phyloP scores from a whole-genome alignment of 1,140 invertebrate species.

The Drosophila biarmipes region DNA sequence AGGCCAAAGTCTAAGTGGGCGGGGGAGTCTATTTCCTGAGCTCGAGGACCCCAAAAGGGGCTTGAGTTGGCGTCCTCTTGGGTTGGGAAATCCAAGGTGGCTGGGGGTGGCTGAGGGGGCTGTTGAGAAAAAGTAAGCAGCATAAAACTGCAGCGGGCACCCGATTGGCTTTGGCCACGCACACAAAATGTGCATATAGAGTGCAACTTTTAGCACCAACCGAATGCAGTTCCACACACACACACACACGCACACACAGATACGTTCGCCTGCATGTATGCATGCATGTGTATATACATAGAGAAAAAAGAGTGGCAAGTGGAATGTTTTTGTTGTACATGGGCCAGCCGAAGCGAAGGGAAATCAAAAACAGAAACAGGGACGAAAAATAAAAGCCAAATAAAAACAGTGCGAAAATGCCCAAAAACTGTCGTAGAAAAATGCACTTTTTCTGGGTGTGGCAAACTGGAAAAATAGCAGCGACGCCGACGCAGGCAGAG shows the following conservation, averaged over 20 bases:
- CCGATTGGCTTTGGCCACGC: slow-evolving; percentile 81
- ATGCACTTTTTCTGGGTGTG: slow-evolving; percentile 82
- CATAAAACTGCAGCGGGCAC: slow-evolving; percentile 65
- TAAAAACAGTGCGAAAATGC: slow-evolving; percentile 57
- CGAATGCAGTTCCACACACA: slow-evolving; percentile 78
- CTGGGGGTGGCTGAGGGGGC: too few relatives aligned
- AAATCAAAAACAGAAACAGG: slow-evolving; percentile 55
- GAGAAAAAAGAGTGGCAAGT: slow-evolving; percentile 67
- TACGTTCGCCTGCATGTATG: slow-evolving; percentile 16
- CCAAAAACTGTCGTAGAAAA: slow-evolving; percentile 76
- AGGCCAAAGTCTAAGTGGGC: slow-evolving; percentile 27
- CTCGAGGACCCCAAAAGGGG: slow-evolving; percentile 17
- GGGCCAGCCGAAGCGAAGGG: slow-evolving; percentile 45
- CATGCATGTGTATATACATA: slow-evolving; percentile 31
- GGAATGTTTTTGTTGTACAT: slow-evolving; percentile 77
- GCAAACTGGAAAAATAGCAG: slow-evolving; percentile 53
- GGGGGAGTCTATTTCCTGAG: slow-evolving; percentile 15
- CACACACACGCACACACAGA: slow-evolving; percentile 16
- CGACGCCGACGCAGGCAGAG: slow-evolving; percentile 39
- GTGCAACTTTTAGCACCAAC: slow-evolving; percentile 84
- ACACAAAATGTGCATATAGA: slow-evolving; percentile 84
- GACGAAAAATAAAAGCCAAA: slow-evolving; percentile 39
- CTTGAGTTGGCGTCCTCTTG: slow-evolving; percentile 15
- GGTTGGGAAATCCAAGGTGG: background rate
- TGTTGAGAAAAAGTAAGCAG: slow-evolving; percentile 63